A percentile compares a stretch with the other conserved stretches of the same genome.
These are phyloP conservation scores for Aricia agestis DNA, from an alignment of 1,140 invertebrate species.

Conservation along the genomic window DNA sequence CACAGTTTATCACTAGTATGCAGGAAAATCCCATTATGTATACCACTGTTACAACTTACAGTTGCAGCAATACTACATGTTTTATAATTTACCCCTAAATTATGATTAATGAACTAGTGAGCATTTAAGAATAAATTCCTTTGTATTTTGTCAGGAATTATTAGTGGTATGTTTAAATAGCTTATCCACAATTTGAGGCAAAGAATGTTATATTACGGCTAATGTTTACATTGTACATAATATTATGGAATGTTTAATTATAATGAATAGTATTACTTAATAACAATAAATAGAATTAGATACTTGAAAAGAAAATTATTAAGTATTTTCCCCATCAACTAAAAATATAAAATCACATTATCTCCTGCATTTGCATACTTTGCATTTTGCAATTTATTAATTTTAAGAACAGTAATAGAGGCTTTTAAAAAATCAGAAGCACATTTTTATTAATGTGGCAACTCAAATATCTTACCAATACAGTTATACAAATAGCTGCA, in stretches of 20 bases:
- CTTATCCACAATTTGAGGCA: conserved; percentile 9
- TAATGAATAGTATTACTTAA: not conserved
- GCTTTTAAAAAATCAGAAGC: too few species aligned
- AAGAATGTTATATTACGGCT: conserved; percentile 19
- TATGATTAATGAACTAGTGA: not conserved
- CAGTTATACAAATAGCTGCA: too few species aligned
- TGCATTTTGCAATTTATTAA: too few species aligned
- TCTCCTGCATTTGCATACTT: too few species aligned
- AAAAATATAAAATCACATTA: too few species aligned
- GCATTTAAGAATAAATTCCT: not conserved
- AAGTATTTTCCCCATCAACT: too few species aligned
- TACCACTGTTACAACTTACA: not conserved
- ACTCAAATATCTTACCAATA: too few species aligned
- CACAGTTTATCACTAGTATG: not conserved
- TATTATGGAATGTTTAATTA: not conserved
- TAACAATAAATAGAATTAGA: too few species aligned
- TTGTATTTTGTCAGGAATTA: not conserved
- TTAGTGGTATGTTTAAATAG: not conserved
- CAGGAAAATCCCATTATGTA: not conserved
- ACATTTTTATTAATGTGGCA: too few species aligned
- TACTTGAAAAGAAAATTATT: too few species aligned
- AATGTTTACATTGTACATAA: conserved; percentile 10
- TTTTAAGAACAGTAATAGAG: too few species aligned
- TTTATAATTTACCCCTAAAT: not conserved
- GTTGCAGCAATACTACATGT: not conserved